Conservation (phyloP, 2,113 vertebrate genomes). For the Channa argus region DNA sequence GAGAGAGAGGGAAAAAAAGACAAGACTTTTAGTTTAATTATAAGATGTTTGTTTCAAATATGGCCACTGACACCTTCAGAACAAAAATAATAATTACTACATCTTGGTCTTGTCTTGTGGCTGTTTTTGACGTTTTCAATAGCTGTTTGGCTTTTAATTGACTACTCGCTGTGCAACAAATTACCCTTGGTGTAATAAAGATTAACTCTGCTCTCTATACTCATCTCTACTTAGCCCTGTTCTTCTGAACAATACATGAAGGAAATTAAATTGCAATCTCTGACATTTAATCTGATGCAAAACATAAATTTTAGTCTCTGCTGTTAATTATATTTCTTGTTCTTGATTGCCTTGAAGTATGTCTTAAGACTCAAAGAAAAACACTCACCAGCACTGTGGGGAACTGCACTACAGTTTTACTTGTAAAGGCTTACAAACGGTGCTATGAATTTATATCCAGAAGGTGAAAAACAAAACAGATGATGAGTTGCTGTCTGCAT, state of each 20-base stretch:
- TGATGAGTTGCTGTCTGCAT: constrained; percentile 11
- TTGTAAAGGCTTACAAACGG: constrained; percentile 7
- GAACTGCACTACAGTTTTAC: not conserved
- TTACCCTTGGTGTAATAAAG: constrained; percentile 18
- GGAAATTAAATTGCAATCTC: constrained; percentile 24
- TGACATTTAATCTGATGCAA: constrained; percentile 25
- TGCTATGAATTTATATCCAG: constrained; percentile 28
- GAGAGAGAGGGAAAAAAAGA: not conserved
- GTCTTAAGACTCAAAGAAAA: not conserved
- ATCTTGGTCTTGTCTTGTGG: not conserved
- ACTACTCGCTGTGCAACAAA: constrained; percentile 29
- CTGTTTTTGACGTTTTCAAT: constrained; percentile 24
- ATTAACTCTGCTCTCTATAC: constrained; percentile 12
- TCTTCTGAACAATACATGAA: constrained; percentile 21
- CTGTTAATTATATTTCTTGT: constrained; percentile 20
- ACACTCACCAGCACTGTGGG: not conserved
- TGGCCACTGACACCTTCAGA: constrained; percentile 2
- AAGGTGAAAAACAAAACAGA: constrained; percentile 10
- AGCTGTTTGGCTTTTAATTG: constrained; percentile 17
- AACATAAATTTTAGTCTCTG: constrained; percentile 5
- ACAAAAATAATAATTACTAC: constrained; percentile 2
- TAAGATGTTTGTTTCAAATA: constrained; percentile 6
- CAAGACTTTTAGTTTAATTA: not conserved
- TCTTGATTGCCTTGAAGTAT: constrained; percentile 8
- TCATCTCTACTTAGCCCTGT: constrained; percentile 5